phyloP scores from a whole-genome alignment of 2,797 vertebrate genomes.

The Gymnodraco acuticeps region DNA sequence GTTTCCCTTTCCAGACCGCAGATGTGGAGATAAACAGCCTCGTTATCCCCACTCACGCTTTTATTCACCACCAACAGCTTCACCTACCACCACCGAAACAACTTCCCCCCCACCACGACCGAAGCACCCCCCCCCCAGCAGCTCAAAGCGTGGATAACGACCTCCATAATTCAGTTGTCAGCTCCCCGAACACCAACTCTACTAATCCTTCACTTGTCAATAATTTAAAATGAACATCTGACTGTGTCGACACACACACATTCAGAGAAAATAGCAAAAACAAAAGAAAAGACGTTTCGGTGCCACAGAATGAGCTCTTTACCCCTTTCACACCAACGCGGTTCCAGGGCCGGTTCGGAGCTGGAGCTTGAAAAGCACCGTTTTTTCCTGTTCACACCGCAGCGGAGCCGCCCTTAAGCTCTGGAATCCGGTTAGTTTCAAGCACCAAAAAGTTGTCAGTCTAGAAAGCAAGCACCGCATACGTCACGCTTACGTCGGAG shows the following conservation, averaged over 20 bases:
- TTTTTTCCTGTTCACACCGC: no score
- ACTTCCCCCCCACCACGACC: neutral
- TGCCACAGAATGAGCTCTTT: slow-evolving; percentile 61
- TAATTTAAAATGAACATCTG: slow-evolving; percentile 80
- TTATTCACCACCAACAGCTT: neutral
- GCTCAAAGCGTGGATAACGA: slow-evolving; percentile 56
- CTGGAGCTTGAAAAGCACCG: no score
- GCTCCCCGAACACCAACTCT: slow-evolving; percentile 54
- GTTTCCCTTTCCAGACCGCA: slow-evolving; percentile 32
- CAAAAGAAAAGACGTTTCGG: slow-evolving; percentile 41
- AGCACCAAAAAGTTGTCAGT: no score
- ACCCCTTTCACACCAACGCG: no score
- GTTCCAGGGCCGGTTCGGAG: no score
- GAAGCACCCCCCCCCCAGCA: neutral
- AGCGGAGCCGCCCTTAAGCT: no score
- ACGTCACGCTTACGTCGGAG: no score
- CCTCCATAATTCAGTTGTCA: slow-evolving; percentile 81
- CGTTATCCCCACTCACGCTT: slow-evolving; percentile 42
- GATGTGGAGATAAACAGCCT: slow-evolving; percentile 52
- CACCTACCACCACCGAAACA: neutral
- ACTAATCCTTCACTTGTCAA: slow-evolving; percentile 71
- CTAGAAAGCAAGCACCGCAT: no score
- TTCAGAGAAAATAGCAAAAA: slow-evolving; percentile 36
- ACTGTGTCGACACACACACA: slow-evolving; percentile 39
- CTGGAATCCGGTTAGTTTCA: no score